phyloP scores from a whole-genome alignment of 2,113 vertebrate species.

The Poeciliopsis occidentalis region DNA sequence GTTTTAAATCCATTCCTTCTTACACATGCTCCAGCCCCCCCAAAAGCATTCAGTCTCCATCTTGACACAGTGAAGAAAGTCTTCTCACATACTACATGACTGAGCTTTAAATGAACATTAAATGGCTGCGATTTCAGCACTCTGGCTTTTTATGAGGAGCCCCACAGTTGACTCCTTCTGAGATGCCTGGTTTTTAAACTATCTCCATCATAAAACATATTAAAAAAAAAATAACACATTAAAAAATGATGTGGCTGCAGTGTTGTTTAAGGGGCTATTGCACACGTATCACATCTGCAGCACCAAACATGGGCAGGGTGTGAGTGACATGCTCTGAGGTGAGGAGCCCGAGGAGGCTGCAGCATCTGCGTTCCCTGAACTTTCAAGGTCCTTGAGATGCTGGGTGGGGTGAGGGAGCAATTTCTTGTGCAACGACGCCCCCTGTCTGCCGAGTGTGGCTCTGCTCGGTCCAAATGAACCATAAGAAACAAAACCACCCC shows the following conservation, averaged over 20 bases:
- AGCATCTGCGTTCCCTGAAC: conserved; percentile 20
- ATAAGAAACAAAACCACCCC: conserved; percentile 66
- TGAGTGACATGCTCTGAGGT: conserved; percentile 7
- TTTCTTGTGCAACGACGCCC: conserved; percentile 37
- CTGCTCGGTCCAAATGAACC: conserved; percentile 11
- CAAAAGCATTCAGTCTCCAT: background rate
- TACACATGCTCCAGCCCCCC: conserved; percentile 5
- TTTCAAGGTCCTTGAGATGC: conserved; percentile 17
- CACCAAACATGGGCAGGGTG: background rate
- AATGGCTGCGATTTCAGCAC: conserved; percentile 21
- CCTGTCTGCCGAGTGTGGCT: conserved; percentile 15
- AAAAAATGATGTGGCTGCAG: background rate
- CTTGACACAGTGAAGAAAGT: conserved; percentile 31
- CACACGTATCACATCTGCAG: conserved; percentile 15
- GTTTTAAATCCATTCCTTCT: conserved; percentile 20
- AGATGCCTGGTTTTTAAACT: background rate
- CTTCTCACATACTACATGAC: conserved; percentile 6
- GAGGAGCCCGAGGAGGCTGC: conserved; percentile 7
- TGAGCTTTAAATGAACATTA: conserved; percentile 23
- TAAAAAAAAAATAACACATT: background rate
- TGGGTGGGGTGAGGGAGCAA: background rate
- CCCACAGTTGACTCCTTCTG: background rate
- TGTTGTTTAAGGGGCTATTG: conserved; percentile 3
- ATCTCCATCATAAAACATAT: background rate
- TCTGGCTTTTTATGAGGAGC: conserved; percentile 17